Conservation (phyloP, 2,797 vertebrate species). For the Fratercula arctica region DNA sequence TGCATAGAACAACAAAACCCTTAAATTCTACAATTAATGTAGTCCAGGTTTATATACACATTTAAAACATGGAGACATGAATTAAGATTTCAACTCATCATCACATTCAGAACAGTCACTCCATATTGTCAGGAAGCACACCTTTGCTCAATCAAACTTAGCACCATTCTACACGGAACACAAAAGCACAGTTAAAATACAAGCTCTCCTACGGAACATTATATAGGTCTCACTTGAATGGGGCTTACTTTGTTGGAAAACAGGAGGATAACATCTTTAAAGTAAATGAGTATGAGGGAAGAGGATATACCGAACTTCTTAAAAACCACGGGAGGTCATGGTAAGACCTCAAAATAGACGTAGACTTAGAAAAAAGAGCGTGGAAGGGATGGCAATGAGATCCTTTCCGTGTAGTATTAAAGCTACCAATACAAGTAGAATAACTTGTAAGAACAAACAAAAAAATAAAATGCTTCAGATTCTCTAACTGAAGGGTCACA, state of each 20-base stretch:
- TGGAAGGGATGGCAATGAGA: neutral
- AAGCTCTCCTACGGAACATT: neutral
- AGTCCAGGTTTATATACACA: neutral
- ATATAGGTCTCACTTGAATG: neutral
- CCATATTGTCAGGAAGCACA: neutral
- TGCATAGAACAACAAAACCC: neutral
- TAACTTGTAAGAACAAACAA: neutral
- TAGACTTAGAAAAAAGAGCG: accelerated
- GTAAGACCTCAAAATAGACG: accelerated
- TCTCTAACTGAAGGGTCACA: neutral
- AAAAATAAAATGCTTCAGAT: neutral
- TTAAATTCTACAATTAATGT: neutral
- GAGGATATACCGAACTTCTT: neutral
- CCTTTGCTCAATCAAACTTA: neutral
- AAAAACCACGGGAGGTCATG: neutral
- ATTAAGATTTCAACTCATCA: neutral
- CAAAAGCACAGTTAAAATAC: neutral
- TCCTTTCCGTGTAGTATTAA: neutral
- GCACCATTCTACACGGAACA: neutral
- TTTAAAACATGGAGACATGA: neutral
- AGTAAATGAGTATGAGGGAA: neutral
- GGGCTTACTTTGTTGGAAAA: neutral
- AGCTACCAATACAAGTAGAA: neutral
- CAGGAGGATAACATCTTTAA: neutral
- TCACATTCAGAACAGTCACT: neutral